These are phyloP conservation scores for Anas georgica DNA, from an alignment of 2,797 vertebrate species.

Conservation along the genomic window DNA sequence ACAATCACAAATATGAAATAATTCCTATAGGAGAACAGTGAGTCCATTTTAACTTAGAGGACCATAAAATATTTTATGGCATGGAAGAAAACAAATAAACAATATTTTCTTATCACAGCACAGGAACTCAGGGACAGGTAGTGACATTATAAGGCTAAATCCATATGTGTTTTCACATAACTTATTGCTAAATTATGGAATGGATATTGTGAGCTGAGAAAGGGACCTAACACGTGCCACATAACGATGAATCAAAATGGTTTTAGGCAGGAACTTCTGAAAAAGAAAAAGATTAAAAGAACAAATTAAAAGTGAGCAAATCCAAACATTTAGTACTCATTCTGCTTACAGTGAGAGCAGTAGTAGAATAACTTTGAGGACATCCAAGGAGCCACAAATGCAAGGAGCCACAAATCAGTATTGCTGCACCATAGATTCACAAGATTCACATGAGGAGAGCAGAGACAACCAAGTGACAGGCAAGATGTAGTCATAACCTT, in stretches of 20 bases:
- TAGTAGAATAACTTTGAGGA: background rate
- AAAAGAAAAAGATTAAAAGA: background rate
- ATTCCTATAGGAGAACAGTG: background rate
- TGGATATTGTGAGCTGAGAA: background rate
- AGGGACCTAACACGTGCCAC: background rate
- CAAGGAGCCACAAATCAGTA: fast-evolving
- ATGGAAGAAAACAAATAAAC: background rate
- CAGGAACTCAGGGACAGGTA: background rate
- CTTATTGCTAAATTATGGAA: background rate
- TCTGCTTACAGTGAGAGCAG: background rate
- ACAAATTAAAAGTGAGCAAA: background rate
- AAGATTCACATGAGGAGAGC: background rate
- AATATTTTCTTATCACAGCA: background rate
- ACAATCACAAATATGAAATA: background rate
- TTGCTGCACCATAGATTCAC: background rate
- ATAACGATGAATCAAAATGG: background rate
- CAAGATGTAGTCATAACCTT: background rate
- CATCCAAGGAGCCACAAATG: fast-evolving
- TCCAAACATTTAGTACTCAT: background rate
- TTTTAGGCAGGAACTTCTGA: background rate
- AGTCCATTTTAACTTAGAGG: background rate
- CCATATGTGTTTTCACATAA: background rate
- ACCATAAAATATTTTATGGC: background rate
- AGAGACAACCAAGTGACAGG: background rate
- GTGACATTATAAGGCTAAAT: background rate